phyloP scores from a whole-genome alignment of 37 sponge, comb jelly and placozoan genomes.

The Beroe ovata region DNA sequence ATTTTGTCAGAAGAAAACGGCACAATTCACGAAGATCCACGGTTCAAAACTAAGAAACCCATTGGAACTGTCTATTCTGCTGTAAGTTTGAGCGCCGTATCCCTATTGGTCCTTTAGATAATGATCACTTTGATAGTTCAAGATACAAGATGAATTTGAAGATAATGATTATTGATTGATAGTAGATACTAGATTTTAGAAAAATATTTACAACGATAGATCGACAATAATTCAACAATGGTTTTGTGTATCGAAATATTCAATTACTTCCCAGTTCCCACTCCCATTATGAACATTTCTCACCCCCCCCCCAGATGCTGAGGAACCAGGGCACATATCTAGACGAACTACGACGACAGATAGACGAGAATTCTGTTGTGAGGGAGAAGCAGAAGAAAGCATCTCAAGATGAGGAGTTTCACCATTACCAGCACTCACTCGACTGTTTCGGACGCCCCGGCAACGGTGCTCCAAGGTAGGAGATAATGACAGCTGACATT shows the following conservation, averaged over 20 bases:
- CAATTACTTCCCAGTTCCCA: no score
- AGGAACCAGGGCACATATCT: background rate
- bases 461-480: conserved; percentile 56
- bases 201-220: no score
- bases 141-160: no score
- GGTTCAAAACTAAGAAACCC: background rate
- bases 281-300: no score
- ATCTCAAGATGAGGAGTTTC: background rate
- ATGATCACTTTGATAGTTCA: no score
- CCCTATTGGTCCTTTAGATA: no score
- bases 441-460: conserved; percentile 36
- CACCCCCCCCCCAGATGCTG: background rate
- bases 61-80: background rate
- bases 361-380: background rate
- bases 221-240: no score
- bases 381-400: background rate
- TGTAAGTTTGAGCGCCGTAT: no score
- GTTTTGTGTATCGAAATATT: no score
- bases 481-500: no score
- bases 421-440: background rate
- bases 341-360: background rate
- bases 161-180: no score
- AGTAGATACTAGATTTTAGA: no score
- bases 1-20: background rate
- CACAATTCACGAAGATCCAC: background rate